Percentiles rank a stretch among this genome's conserved stretches.
Conservation (phyloP, 1,140 invertebrate genomes). For the Conus betulinus region DNA sequence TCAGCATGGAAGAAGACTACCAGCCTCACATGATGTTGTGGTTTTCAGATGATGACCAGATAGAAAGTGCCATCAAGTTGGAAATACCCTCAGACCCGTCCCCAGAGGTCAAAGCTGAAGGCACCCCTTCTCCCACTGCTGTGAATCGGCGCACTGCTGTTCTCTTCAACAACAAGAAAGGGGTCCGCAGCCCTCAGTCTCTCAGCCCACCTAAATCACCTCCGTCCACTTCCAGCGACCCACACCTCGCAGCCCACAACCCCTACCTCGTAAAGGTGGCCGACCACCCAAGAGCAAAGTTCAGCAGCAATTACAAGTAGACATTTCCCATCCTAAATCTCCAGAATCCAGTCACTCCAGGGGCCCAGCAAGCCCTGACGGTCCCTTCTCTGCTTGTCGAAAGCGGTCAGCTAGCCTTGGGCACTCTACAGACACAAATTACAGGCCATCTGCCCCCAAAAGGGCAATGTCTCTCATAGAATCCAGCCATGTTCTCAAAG, state of each 20-base stretch:
- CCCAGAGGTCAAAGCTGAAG: slow-evolving; percentile 49
- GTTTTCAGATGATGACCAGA: slow-evolving; percentile 36
- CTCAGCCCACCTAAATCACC: slow-evolving; percentile 49
- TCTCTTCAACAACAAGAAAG: slow-evolving; percentile 85
- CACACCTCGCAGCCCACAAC: slow-evolving; percentile 32
- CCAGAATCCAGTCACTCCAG: slow-evolving; percentile 54
- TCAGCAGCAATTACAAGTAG: slow-evolving; percentile 39
- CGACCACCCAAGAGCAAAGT: slow-evolving; percentile 55
- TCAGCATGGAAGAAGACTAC: too few relatives aligned
- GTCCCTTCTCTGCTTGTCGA: slow-evolving; percentile 50
- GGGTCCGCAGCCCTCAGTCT: slow-evolving; percentile 56
- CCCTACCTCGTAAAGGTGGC: slow-evolving; percentile 51
- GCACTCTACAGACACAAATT: slow-evolving; percentile 47
- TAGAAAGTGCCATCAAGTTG: slow-evolving; percentile 34
- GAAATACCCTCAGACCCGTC: slow-evolving; percentile 35
- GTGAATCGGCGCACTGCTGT: slow-evolving; percentile 90
- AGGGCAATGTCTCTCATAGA: slow-evolving; percentile 43
- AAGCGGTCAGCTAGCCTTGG: slow-evolving; percentile 67
- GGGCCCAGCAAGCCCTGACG: slow-evolving; percentile 50
- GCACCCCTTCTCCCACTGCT: slow-evolving; percentile 76
- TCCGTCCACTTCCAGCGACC: slow-evolving; percentile 43
- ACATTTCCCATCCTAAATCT: slow-evolving; percentile 45
- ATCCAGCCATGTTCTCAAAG: slow-evolving; percentile 9
- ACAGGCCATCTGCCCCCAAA: slow-evolving; percentile 64
- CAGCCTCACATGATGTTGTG: too few relatives aligned